Conservation (phyloP, 2,113 vertebrate species). For the Calonectris borealis region DNA sequence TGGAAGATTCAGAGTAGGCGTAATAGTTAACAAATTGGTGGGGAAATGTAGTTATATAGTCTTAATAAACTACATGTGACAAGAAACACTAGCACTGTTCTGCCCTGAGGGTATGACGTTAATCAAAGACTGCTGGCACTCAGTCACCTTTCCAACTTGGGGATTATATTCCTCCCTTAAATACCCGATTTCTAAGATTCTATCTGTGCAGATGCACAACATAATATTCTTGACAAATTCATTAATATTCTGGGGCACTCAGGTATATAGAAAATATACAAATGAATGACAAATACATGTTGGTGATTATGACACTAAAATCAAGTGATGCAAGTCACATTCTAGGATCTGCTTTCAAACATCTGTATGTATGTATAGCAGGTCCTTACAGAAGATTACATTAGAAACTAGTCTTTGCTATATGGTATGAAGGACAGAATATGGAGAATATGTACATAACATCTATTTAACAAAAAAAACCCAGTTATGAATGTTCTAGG, state of each 20-base stretch:
- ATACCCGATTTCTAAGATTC: neutral
- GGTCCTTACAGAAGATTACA: neutral
- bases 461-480: neutral
- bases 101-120: neutral
- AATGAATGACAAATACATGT: neutral
- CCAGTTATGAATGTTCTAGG: neutral
- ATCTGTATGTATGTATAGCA: neutral
- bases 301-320: neutral
- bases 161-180: neutral
- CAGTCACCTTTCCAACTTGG: neutral
- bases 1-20: neutral
- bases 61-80: neutral
- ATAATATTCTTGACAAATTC: neutral
- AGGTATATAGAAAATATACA: neutral
- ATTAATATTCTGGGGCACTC: neutral
- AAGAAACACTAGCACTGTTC: neutral
- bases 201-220: neutral
- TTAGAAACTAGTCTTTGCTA: neutral
- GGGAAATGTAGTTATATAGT: neutral
- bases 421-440: neutral
- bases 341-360: neutral
- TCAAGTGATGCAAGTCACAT: neutral
- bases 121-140: neutral
- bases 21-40: neutral
- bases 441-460: neutral